Percentiles rank a stretch among this genome's conserved stretches.
Conservation (phyloP, 2,113 vertebrate genomes). For the Urocynchramus pylzowi region DNA sequence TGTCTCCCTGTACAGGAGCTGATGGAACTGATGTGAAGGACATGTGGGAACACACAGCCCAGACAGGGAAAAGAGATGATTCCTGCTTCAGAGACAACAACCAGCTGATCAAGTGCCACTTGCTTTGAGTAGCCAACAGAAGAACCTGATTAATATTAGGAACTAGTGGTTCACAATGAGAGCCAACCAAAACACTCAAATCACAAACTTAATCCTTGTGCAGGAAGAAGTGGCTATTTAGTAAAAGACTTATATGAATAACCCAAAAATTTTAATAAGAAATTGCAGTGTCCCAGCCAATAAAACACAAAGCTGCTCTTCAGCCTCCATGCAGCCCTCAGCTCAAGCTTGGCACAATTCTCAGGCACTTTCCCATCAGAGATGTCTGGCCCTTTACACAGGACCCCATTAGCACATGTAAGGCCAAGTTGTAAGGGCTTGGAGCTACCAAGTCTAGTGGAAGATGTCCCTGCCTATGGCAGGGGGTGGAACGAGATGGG, state of each 20-base stretch:
- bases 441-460: background rate
- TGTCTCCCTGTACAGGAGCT: background rate
- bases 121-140: background rate
- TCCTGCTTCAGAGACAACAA: background rate
- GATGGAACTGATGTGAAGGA: background rate
- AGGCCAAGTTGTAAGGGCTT: background rate
- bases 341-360: background rate
- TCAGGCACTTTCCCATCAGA: background rate
- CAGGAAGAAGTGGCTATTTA: background rate
- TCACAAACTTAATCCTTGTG: background rate
- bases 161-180: background rate
- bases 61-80: background rate
- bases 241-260: background rate
- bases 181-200: background rate
- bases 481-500: fast-evolving
- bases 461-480: background rate
- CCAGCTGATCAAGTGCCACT: background rate
- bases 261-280: background rate
- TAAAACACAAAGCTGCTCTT: background rate
- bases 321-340: background rate
- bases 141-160: background rate
- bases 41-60: fast-evolving
- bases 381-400: background rate
- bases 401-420: background rate
- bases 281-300: fast-evolving